Percentiles rank a stretch among this genome's conserved stretches.
These are phyloP conservation scores for Sepiola atlantica DNA, from an alignment of 2,888 invertebrate genomes.

Conservation along the genomic window DNA sequence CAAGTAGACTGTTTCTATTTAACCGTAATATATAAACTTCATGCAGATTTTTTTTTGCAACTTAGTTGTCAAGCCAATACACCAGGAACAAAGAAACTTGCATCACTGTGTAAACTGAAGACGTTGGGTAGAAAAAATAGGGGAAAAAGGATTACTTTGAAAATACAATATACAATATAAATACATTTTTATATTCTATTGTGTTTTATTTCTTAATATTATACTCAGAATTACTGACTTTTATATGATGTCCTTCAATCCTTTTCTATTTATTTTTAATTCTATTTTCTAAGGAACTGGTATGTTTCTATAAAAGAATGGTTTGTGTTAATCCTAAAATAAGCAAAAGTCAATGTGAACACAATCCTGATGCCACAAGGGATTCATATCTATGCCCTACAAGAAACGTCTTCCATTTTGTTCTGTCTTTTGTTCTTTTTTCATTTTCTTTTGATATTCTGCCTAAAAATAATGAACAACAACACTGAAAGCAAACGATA, in stretches of 20 bases:
- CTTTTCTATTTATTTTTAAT: neutral
- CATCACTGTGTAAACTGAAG: slow-evolving; percentile 5
- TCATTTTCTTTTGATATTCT: neutral
- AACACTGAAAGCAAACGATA: neutral
- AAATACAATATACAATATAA: neutral
- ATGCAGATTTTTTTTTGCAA: no score
- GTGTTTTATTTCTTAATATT: neutral
- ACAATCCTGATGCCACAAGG: slow-evolving; percentile 9
- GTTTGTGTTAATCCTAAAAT: slow-evolving; percentile 32
- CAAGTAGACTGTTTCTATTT: no score
- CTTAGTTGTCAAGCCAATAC: neutral
- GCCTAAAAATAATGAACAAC: neutral
- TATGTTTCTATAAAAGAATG: neutral
- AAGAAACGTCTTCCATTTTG: neutral
- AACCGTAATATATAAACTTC: no score
- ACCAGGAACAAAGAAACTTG: neutral
- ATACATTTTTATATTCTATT: neutral
- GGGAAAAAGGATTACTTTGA: neutral
- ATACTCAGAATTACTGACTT: slow-evolving; percentile 24
- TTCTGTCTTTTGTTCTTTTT: neutral
- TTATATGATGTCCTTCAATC: neutral
- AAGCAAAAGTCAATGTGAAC: slow-evolving; percentile 22
- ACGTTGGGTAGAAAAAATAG: neutral
- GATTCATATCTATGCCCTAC: slow-evolving; percentile 10
- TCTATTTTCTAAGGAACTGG: slow-evolving; percentile 8